These are phyloP conservation scores for Caenorhabditis virilis DNA, from an alignment of 2,888 invertebrate species.

Conservation along the genomic window DNA sequence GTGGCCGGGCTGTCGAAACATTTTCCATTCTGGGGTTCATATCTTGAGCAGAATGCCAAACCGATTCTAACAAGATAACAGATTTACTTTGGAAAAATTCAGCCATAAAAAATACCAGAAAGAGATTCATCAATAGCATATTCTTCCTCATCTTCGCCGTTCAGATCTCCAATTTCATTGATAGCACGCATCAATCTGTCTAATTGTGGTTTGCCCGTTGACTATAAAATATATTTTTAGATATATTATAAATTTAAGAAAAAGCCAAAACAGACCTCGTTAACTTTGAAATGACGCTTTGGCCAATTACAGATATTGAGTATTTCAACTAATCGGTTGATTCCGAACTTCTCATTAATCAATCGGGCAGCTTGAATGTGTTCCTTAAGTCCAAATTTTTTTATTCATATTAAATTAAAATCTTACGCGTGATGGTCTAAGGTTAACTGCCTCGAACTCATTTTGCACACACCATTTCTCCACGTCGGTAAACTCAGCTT, in stretches of 20 bases:
- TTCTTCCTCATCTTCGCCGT: not conserved
- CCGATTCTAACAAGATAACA: too few species aligned
- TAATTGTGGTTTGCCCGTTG: conserved; percentile 8
- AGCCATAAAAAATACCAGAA: not conserved
- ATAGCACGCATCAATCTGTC: conserved; percentile 7
- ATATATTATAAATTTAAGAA: not conserved
- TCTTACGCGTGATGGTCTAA: conserved; percentile 5
- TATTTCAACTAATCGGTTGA: conserved; percentile 12
- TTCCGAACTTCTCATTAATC: conserved; percentile 8
- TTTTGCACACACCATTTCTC: conserved; percentile 17
- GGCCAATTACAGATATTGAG: conserved; percentile 26
- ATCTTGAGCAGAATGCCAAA: too few species aligned
- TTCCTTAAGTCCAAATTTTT: conserved; percentile 4
- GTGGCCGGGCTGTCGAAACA: not conserved
- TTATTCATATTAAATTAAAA: too few species aligned
- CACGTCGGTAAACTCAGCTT: not conserved
- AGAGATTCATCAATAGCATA: not conserved
- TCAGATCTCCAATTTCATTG: not conserved
- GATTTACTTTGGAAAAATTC: too few species aligned
- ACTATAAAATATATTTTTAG: conserved; percentile 1
- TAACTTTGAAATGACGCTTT: conserved; percentile 6
- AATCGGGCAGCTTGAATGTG: conserved; percentile 7
- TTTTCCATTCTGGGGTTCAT: too few species aligned
- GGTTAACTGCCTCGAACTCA: conserved; percentile 15
- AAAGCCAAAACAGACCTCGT: conserved; percentile 1